Conservation (phyloP, 35 echinoderm and acorn worm genomes). For the Eucidaris tribuloides region DNA sequence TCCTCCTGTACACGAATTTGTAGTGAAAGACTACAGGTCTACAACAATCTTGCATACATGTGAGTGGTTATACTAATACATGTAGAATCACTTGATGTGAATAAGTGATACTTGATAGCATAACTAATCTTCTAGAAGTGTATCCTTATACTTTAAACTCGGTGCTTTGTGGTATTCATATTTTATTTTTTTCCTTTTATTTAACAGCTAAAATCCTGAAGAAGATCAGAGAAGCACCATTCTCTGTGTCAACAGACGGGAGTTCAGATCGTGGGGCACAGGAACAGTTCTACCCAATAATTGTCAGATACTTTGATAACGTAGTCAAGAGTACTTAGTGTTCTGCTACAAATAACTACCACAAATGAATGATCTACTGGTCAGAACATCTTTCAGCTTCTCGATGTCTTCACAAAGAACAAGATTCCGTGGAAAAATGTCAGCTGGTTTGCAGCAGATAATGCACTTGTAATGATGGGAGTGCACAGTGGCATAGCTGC, state of each 20-base stretch:
- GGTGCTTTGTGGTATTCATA: too few species aligned
- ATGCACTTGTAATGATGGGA: constrained; percentile 50
- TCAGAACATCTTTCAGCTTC: constrained; percentile 32
- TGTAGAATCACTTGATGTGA: too few species aligned
- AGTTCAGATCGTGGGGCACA: constrained; percentile 51
- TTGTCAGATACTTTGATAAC: constrained; percentile 52
- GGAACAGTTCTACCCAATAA: constrained; percentile 60
- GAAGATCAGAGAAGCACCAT: constrained; percentile 35
- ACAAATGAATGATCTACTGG: constrained; percentile 55
- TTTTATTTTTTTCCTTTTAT: neutral
- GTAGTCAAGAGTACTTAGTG: constrained; percentile 31
- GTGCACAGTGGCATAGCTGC: constrained; percentile 41
- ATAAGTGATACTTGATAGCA: too few species aligned
- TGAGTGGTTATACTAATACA: too few species aligned
- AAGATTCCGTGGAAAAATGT: constrained; percentile 43
- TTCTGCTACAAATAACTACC: constrained; percentile 27
- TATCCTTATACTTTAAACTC: too few species aligned
- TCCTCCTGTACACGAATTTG: too few species aligned
- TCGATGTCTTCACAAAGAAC: constrained; percentile 24
- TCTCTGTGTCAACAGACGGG: constrained; percentile 46
- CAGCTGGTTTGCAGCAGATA: constrained; percentile 21
- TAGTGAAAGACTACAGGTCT: too few species aligned
- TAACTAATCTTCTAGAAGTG: too few species aligned
- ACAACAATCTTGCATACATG: too few species aligned
- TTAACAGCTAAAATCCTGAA: constrained; percentile 34